Evolutionary conservation across 2,888 invertebrate genomes (phyloP).

Genomic region (Perithous albicinctus): DNA sequence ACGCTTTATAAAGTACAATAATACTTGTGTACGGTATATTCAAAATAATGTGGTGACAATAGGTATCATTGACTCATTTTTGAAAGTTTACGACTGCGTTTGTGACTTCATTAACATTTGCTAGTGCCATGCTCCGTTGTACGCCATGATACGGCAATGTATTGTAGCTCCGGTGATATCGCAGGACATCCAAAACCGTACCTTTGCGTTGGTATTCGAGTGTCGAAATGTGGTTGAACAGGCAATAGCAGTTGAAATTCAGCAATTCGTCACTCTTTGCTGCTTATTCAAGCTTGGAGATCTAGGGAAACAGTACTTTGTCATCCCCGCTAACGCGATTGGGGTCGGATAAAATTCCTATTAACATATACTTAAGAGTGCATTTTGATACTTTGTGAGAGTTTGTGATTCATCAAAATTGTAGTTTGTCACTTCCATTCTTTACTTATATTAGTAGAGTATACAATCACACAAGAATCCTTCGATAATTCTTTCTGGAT

Average conservation of each 20-base stretch:
- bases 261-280: not conserved
- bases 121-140: constrained; percentile 10
- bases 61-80: constrained; percentile 1
- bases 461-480: no score
- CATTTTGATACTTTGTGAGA: not conserved
- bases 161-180: not conserved
- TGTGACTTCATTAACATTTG: not conserved
- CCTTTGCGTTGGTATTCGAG: not conserved
- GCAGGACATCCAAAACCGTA: not conserved
- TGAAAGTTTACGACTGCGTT: not conserved
- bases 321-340: not conserved
- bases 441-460: no score
- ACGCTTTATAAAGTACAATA: no score
- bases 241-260: not conserved
- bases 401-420: no score
- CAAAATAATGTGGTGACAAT: not conserved
- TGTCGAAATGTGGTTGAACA: not conserved
- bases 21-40: constrained; percentile 3
- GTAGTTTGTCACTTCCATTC: no score
- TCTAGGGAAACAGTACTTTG: not conserved
- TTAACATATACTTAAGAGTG: not conserved
- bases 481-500: no score
- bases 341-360: constrained; percentile 1
- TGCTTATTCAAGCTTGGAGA: not conserved
- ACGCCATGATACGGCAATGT: not conserved